Evolutionary conservation across 2,113 vertebrate genomes (phyloP).

Genomic region (Bungarus multicinctus): DNA sequence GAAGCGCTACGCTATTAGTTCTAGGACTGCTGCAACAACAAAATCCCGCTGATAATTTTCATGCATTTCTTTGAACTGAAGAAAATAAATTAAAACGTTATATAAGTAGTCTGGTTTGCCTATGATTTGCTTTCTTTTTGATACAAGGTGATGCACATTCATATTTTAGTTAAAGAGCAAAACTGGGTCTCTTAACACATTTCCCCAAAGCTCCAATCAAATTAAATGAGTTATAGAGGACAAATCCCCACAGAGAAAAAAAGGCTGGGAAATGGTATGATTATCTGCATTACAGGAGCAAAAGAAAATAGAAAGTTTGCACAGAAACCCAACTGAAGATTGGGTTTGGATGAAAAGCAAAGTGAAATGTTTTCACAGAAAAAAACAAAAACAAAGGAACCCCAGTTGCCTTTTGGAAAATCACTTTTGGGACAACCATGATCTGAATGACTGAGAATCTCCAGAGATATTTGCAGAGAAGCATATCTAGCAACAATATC

Average conservation of each 20-base stretch:
- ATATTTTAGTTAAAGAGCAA: not conserved
- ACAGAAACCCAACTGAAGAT: not conserved
- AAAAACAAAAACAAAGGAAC: not conserved
- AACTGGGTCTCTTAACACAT: conserved; percentile 13
- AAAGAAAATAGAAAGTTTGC: not conserved
- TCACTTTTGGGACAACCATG: not conserved
- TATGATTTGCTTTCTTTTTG: conserved; percentile 2
- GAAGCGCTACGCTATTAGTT: not conserved
- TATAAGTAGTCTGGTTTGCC: conserved; percentile 6
- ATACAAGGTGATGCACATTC: not conserved
- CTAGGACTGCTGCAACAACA: not conserved
- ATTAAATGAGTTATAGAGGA: not conserved
- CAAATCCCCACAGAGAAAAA: not conserved
- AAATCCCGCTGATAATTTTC: not conserved
- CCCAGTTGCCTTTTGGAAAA: not conserved
- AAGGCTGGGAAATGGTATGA: rapidly evolving
- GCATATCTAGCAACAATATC: not conserved
- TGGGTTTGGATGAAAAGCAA: not conserved
- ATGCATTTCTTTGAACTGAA: conserved; percentile 5
- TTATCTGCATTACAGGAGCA: not conserved
- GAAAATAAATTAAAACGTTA: not conserved
- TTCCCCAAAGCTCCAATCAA: conserved; percentile 5
- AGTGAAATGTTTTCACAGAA: not conserved
- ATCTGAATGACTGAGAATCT: not conserved
- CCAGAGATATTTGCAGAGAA: not conserved